Evolutionary conservation across 2,113 vertebrate genomes (phyloP), one percentile per base, ranked within the genome.

Genomic region (Mugil cephalus): DNA sequence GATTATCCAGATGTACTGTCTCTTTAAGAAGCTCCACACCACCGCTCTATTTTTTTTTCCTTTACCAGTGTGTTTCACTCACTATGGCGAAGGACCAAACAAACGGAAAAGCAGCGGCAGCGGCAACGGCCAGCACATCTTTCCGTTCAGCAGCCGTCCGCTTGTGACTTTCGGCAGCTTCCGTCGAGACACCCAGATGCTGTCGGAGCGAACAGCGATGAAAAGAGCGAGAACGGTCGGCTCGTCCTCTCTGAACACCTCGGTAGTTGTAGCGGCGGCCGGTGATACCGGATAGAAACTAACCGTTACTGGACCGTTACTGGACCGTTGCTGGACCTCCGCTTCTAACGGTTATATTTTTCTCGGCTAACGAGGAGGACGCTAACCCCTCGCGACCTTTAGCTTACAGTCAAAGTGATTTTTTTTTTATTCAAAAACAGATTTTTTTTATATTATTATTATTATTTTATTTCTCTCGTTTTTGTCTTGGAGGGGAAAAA

Each of bases 11-110:
- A 18, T 51, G 72, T 21, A 62, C 89, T 93, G 91, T 10, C 86
- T 77, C 92, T 94, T 94, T 94, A 94, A 94, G 92, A 82, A 54
- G n/a, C n/a, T n/a, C n/a, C n/a, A n/a, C n/a, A n/a, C 58, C 64
- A 6, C 12, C 9, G 4, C 50, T 1, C 0, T 19, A 14, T 14
- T 56, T 38, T 19, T 18, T 14, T 56, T 38, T 40, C 72, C 59
- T 72, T 52, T 69, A 17, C 60, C 59, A 43, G 48, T 19, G 24
- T 30, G 24, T 30, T 30, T 30, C 24, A 30, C 87, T 87, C 88
- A 86, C 87, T 84, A 88, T 90, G 93, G 84, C 83, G 91, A 87
- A 86, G 56, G 69, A 17, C 77, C 78, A 91, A 92, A 90, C 87
- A 89, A 90, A 84, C 24, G 74, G 53, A 77, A 53, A 30, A 30